phyloP scores from a whole-genome alignment of 2,113 vertebrate species.

The Vidua macroura region DNA sequence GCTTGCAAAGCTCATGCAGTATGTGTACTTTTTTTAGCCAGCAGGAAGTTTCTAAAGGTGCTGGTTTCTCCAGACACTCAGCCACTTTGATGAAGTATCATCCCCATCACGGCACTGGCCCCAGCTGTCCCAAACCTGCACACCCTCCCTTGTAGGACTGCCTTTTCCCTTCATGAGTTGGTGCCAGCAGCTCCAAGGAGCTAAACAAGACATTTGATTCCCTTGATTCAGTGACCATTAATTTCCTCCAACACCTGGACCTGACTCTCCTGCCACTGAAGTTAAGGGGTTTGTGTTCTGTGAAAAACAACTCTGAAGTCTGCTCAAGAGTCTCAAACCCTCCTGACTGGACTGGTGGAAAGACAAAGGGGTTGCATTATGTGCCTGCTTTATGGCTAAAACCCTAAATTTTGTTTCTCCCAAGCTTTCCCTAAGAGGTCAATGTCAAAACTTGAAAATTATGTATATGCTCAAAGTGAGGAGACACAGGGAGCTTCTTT shows the following conservation, averaged over 20 bases:
- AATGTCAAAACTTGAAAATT: not conserved
- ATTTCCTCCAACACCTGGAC: not conserved
- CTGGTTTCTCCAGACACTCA: not conserved
- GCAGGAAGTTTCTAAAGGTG: not conserved
- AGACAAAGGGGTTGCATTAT: fast-evolving
- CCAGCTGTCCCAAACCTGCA: not conserved
- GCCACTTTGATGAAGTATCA: not conserved
- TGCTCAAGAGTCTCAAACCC: not conserved
- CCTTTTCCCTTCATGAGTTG: fast-evolving
- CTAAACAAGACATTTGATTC: not conserved
- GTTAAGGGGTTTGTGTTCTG: not conserved
- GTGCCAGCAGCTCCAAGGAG: not conserved
- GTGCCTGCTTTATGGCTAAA: not conserved
- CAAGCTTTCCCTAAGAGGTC: not conserved
- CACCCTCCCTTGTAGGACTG: not conserved
- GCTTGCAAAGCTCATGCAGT: not conserved
- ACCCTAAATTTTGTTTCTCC: not conserved
- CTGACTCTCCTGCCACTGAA: not conserved
- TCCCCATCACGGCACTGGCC: not conserved
- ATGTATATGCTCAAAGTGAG: not conserved
- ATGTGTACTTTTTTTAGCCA: not conserved
- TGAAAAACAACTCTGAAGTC: not conserved
- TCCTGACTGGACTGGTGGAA: not conserved
- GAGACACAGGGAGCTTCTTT: not conserved
- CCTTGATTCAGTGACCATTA: not conserved